Conservation (phyloP, 1,140 invertebrate species). For the Calliphora vicina region DNA sequence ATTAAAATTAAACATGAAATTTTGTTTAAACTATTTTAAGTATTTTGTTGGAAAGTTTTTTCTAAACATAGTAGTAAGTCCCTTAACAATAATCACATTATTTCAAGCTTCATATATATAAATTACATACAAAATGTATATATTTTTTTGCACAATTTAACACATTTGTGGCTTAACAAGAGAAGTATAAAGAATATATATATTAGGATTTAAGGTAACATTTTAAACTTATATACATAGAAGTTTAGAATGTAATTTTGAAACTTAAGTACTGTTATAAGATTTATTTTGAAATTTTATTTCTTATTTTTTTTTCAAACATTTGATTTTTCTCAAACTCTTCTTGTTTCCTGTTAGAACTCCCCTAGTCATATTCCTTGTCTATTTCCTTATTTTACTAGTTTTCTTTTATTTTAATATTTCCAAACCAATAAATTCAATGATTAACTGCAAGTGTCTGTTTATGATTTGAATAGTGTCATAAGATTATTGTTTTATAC, state of each 20-base stretch:
- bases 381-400: not conserved
- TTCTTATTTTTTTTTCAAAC: not conserved
- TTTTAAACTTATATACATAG: not conserved
- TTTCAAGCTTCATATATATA: not conserved
- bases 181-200: not conserved
- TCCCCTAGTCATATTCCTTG: not conserved
- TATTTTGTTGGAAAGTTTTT: not conserved
- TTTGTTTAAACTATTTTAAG: not conserved
- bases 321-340: not conserved
- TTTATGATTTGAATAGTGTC: slow-evolving; percentile 17
- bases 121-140: not conserved
- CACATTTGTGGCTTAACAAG: not conserved
- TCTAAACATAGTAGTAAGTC: not conserved
- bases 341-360: not conserved
- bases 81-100: not conserved
- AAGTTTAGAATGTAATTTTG: not conserved
- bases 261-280: too few species aligned
- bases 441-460: slow-evolving; percentile 35
- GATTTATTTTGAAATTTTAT: too few species aligned
- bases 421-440: slow-evolving; percentile 6
- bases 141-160: not conserved
- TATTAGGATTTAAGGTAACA: not conserved
- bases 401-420: not conserved
- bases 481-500: not conserved
- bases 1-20: not conserved